A percentile compares a stretch with the other conserved stretches of the same genome.
Conservation (phyloP, 2,113 vertebrate species). For the Aegithalos caudatus region DNA sequence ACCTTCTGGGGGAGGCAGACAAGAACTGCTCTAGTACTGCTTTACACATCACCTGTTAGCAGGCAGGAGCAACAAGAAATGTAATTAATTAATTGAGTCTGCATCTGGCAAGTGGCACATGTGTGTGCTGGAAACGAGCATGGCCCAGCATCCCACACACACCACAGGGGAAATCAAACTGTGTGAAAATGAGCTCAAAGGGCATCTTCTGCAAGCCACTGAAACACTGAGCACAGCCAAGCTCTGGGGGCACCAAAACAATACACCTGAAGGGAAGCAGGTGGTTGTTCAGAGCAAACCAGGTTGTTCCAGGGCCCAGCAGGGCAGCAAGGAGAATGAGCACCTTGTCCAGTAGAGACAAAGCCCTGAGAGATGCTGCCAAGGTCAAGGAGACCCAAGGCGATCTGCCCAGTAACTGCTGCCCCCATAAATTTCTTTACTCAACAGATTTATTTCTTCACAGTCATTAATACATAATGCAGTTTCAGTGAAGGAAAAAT, state of each 20-base stretch:
- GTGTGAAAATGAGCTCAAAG: neutral
- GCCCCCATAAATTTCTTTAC: neutral
- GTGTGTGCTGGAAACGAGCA: neutral
- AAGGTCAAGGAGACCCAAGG: slow-evolving; percentile 10
- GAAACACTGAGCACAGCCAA: neutral
- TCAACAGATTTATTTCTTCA: neutral
- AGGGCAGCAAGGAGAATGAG: neutral
- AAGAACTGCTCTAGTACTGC: neutral
- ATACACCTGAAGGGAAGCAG: neutral
- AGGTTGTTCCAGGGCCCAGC: neutral
- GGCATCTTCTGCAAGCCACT: neutral
- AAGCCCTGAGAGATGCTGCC: neutral
- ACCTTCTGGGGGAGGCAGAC: neutral
- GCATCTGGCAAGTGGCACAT: neutral
- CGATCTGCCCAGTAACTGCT: neutral
- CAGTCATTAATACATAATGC: neutral
- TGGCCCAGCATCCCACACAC: neutral
- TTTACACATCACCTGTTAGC: slow-evolving; percentile 4
- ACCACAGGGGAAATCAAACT: neutral
- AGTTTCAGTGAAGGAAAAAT: neutral
- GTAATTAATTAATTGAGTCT: neutral
- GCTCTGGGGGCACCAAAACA: neutral
- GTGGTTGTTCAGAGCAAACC: neutral
- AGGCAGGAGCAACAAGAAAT: neutral
- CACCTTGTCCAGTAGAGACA: neutral